A percentile compares a stretch with the other conserved stretches of the same genome.
phyloP scores from a whole-genome alignment of 1,140 invertebrate species.

The Acromyrmex heyeri region DNA sequence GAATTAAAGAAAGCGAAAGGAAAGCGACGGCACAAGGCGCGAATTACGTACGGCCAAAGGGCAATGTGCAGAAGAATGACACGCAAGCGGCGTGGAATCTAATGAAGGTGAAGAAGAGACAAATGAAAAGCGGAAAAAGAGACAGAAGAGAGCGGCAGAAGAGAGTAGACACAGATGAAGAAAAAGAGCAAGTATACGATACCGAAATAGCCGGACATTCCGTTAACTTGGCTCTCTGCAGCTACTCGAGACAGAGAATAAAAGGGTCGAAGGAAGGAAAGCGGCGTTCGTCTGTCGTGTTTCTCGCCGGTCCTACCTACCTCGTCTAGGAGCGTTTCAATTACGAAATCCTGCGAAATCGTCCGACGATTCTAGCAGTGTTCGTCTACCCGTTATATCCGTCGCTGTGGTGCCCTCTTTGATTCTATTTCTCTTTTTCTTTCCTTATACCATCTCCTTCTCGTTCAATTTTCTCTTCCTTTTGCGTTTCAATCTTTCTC shows the following conservation, averaged over 20 bases:
- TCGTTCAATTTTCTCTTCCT: neutral
- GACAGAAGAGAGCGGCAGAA: neutral
- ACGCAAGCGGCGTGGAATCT: constrained; percentile 40
- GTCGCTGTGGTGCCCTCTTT: constrained; percentile 53
- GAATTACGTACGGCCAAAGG: constrained; percentile 46
- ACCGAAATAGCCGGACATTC: constrained; percentile 80
- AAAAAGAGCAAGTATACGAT: constrained; percentile 30
- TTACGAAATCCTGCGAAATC: constrained; percentile 77
- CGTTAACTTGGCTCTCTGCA: constrained; percentile 72
- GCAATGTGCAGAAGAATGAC: constrained; percentile 40
- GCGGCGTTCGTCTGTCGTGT: constrained; percentile 69
- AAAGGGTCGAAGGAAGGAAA: constrained; percentile 51
- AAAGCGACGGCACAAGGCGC: constrained; percentile 5
- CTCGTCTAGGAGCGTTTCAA: constrained; percentile 73
- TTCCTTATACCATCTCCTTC: too few species aligned
- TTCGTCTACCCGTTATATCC: constrained; percentile 71
- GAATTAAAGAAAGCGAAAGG: constrained; percentile 47
- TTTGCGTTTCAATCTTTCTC: neutral
- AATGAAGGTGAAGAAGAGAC: constrained; percentile 57
- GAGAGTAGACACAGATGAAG: constrained; percentile 26
- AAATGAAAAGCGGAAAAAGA: constrained; percentile 53
- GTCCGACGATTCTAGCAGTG: constrained; percentile 68
- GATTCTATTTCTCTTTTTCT: neutral
- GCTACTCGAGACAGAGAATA: constrained; percentile 71
- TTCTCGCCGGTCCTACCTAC: constrained; percentile 63